Evolutionary conservation across 2,113 vertebrate genomes (phyloP), one percentile per base, ranked within the genome.

Genomic region (Pogonocichla stellata): DNA sequence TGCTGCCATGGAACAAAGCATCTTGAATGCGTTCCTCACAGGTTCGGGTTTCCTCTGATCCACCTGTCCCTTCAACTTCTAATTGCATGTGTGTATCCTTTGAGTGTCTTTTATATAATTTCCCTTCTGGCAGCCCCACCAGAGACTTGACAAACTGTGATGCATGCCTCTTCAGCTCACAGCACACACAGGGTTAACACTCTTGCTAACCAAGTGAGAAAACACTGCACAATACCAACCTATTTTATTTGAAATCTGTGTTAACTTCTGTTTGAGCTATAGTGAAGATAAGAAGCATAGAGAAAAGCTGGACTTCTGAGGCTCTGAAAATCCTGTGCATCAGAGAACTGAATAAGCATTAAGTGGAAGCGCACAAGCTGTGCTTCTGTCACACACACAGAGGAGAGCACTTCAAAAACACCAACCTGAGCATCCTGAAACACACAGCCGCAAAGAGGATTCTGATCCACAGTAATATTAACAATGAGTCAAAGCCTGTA

Each of bases 91-190:
- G 7, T 14, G 8, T 43, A 69, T 34, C n/a, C 48, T 85, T 31
- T 20, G 2, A 57, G 25, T n/a, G 13, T 83, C 11, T 40, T 31
- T 6, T 4, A 53, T 7, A 5, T 7, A 40, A 24, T 70, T 48
- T 29, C 73, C 31, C 17, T 80, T 23, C 19, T 33, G 23, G 25
- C 15, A 56, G 7, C 45, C 53, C 24, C 38, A 81, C 40, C 10
- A 65, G 28, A 40, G 36, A 31, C 36, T 33, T 43, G 12, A 64
- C 13, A 10, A 88, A 64, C 17, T 72, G 29, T 22, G 19, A 75
- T 31, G 6, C 5, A 20, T 0, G 1, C 4, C n/a, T 75, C 14
- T 67, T 79, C 1, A 1, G 26, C 31, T 90, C 42, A 56, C 13
- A 69, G 57, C 19, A 92, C 26, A 36, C 7, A 61, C 8, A 28